phyloP scores from a whole-genome alignment of 2,113 vertebrate genomes.

The Leucosticte australis region DNA sequence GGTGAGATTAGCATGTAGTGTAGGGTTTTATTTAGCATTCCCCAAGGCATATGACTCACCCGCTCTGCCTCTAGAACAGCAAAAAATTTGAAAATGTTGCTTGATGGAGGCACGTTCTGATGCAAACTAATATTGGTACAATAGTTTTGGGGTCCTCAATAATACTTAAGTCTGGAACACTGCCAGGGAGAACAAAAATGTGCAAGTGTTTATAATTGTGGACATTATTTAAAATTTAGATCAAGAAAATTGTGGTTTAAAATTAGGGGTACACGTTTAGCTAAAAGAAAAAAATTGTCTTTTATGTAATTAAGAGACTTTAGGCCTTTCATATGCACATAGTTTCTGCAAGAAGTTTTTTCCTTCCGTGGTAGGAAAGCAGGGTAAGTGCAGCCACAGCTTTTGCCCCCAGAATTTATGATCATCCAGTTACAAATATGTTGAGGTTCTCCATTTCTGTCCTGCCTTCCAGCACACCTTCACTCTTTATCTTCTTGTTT shows the following conservation, averaged over 20 bases:
- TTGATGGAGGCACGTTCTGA: not conserved
- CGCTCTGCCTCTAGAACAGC: not conserved
- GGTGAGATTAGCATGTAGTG: not conserved
- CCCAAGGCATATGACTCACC: slow-evolving; percentile 8
- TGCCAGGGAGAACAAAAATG: not conserved
- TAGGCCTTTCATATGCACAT: not conserved
- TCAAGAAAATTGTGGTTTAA: not conserved
- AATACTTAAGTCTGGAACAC: not conserved
- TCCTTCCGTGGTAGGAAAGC: not conserved
- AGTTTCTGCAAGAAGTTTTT: not conserved
- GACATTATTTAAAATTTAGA: not conserved
- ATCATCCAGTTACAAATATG: not conserved
- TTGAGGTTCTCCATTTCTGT: not conserved
- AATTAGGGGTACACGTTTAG: not conserved
- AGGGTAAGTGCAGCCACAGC: not conserved
- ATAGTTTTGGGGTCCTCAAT: not conserved
- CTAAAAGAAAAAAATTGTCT: not conserved
- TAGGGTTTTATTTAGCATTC: slow-evolving; percentile 43
- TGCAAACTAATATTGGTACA: not conserved
- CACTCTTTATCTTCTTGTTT: not conserved
- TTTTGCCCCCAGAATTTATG: not conserved
- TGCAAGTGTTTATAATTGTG: not conserved
- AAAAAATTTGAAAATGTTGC: not conserved
- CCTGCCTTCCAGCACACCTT: not conserved
- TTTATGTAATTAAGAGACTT: not conserved